Percentiles rank a stretch among this genome's conserved stretches.
Conservation (phyloP, 2,113 vertebrate species). For the Mesoclemmys tuberculata region DNA sequence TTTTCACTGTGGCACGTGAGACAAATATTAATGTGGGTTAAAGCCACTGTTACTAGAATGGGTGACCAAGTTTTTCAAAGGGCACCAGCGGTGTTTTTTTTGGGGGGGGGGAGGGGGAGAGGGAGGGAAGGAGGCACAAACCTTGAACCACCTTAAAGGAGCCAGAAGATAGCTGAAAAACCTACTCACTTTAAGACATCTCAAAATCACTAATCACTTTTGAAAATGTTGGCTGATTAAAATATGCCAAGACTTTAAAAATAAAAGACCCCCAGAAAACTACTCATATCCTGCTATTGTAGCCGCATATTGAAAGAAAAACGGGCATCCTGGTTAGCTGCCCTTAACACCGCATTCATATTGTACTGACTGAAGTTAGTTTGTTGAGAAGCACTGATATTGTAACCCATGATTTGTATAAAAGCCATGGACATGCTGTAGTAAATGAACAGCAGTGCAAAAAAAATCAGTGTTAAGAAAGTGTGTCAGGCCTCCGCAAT, state of each 20-base stretch:
- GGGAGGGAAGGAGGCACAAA: too few relatives aligned
- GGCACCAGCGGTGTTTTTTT: neutral
- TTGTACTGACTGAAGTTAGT: neutral
- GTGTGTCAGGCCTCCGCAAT: neutral
- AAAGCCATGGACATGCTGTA: neutral
- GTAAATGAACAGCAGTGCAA: neutral
- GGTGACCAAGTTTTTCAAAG: neutral
- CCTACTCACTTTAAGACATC: neutral
- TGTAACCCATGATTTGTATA: neutral
- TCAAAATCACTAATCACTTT: neutral
- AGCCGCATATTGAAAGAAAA: neutral
- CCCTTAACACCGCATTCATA: neutral
- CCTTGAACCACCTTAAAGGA: neutral
- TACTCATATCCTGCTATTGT: neutral
- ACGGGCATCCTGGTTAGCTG: neutral
- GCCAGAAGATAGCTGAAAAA: neutral
- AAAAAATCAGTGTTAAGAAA: neutral
- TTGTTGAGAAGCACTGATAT: neutral
- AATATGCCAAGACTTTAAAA: neutral
- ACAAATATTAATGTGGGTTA: neutral
- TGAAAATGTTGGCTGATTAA: neutral
- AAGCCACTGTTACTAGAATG: neutral
- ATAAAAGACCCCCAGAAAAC: too few relatives aligned
- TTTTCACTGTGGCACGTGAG: constrained; percentile 29
- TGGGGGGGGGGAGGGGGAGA: too few relatives aligned